Percentiles rank a stretch among this genome's conserved stretches.
phyloP scores from a whole-genome alignment of 1,140 invertebrate genomes.

The Caenorhabditis inopinata region DNA sequence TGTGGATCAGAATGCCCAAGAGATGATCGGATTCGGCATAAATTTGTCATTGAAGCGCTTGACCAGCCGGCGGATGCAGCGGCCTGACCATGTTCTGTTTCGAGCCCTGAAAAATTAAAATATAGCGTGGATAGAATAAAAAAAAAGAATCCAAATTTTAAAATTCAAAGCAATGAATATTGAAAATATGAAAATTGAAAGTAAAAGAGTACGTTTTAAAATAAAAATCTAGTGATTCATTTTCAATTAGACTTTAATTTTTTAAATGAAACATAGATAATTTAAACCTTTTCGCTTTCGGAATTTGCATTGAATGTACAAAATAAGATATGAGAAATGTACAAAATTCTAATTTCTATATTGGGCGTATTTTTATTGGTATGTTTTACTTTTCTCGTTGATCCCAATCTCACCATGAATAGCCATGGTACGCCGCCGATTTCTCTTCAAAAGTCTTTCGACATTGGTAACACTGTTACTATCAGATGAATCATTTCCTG shows the following conservation, averaged over 20 bases:
- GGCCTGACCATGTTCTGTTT: neutral
- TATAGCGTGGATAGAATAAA: too few species aligned
- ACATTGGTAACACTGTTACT: conserved; percentile 4
- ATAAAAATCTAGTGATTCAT: too few species aligned
- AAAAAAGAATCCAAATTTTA: too few species aligned
- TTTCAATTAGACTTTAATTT: too few species aligned
- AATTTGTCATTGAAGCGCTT: conserved; percentile 42
- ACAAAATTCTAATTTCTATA: too few species aligned
- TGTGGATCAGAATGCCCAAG: conserved; percentile 66
- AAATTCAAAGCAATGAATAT: too few species aligned
- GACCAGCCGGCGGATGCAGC: conserved; percentile 18
- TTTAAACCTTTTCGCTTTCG: too few species aligned
- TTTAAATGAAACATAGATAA: too few species aligned
- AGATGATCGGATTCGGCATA: conserved; percentile 53
- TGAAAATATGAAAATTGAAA: neutral
- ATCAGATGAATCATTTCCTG: conserved; percentile 26
- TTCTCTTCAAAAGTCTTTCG: neutral
- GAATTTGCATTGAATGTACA: too few species aligned
- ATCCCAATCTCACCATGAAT: conserved; percentile 15
- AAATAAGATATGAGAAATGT: too few species aligned
- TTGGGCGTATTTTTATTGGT: too few species aligned
- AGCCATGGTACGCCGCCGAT: conserved; percentile 17
- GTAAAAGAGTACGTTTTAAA: neutral
- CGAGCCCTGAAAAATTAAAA: neutral
- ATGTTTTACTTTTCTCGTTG: too few species aligned